Evolutionary conservation across 2,888 invertebrate species (phyloP), one percentile per base, ranked within the genome.

Genomic region (Cetonia aurata): DNA sequence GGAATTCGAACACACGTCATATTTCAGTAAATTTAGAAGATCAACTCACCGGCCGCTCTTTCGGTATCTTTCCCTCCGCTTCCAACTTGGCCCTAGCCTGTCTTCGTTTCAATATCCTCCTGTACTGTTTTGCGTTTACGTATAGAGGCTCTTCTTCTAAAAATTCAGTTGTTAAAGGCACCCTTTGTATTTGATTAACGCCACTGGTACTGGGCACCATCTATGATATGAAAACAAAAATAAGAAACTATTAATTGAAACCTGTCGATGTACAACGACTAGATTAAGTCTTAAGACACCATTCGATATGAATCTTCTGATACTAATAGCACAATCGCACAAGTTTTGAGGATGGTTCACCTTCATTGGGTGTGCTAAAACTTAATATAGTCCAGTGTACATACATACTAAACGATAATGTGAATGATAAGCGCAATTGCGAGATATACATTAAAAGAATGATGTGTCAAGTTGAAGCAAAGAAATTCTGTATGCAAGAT

Each of bases 81-180:
- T 99, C 98, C 53, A 99, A 86, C 84, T 96, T 96, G 1, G 98
- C 98, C 62, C 99, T 85, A 0, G 98, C 99, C 78, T 96, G 96
- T 53, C 99, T 87, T 44, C 99, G 87, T 84, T 98, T 98, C 60
- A 99, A 86, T 80, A 99, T 99, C 72, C 98, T 89, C 82, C 96
- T 93, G 86, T 99, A 99, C 83, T 99, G 99, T 80, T 98, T 94
- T 19, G 98, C 98, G 86, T 99, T 99, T 0, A 99, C 99, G 83
- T 99, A 99, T 15, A 99, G 86, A 0, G 99, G 96, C 80, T 98
- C 98, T 81, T 98, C 98, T 82, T 98, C 98, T 0, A 92, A 85
- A 50, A 90, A 87, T 79, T 90, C 89, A 67, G 87, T 88, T 1
- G 89, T 88, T 67, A 90, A 83, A 46, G 89, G 90, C 72, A 91